Conservation (phyloP, 1,140 invertebrate species). For the Megalopta genalis region DNA sequence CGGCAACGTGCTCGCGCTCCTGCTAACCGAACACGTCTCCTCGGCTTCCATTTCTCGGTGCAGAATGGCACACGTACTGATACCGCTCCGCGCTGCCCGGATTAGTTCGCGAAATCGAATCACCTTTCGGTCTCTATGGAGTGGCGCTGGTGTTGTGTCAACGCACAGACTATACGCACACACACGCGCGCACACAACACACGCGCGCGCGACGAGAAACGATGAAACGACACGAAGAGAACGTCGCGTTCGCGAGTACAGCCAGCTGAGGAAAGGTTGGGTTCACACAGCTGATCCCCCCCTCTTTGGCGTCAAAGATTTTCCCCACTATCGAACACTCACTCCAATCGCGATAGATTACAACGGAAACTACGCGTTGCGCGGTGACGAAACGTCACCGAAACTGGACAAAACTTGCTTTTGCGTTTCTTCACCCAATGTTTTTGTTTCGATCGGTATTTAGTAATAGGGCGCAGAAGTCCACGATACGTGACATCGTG, state of each 20-base stretch:
- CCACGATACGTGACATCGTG: no score
- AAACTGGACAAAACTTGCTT: no score
- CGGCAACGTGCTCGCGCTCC: constrained; percentile 58
- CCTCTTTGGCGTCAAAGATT: constrained; percentile 11
- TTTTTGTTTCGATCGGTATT: no score
- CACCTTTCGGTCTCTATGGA: constrained; percentile 53
- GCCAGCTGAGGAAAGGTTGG: constrained; percentile 36
- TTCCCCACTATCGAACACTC: not conserved
- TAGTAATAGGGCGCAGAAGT: no score
- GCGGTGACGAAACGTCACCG: no score
- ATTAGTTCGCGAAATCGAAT: constrained; percentile 68
- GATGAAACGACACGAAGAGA: no score
- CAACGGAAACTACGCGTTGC: not conserved
- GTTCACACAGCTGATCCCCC: constrained; percentile 61
- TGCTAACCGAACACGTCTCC: constrained; percentile 59
- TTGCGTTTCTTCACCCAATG: no score
- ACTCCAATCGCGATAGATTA: not conserved
- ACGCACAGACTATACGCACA: not conserved
- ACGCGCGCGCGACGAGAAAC: not conserved
- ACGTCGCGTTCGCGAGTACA: not conserved
- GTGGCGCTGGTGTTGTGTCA: constrained; percentile 62
- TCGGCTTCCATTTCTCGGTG: constrained; percentile 75
- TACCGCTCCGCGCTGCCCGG: constrained; percentile 51
- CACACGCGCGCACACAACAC: not conserved
- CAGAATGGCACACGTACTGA: constrained; percentile 71